Base-by-base conservation (phyloP, 1,140 invertebrate species). In the Hylaeus volcanicus region DNA sequence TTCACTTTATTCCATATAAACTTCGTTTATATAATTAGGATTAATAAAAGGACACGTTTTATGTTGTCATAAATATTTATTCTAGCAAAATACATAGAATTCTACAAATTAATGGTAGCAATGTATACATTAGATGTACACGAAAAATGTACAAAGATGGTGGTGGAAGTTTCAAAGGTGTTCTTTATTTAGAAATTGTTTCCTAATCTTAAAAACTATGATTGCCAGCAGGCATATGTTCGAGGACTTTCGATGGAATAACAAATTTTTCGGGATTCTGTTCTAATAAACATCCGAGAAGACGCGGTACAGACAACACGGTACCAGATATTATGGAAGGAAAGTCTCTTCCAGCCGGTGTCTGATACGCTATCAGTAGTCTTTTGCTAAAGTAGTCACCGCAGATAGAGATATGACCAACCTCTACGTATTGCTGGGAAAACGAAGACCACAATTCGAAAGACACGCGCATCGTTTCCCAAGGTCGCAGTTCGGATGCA, bases 351-450 rank as follows among this genome's bases (percentile, higher is more conserved):
- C 93, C 88, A 58, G 94, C 94, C 2, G 94, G 87, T 65, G 94
- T 94, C 66, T 90, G 89, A 86, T 95, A 95, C 66, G 91, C 94
- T 69, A 95, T 95, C 82, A 96, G 90, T 41, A 97, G 91, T 71
- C 96, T 93, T 90, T 96, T 96, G 88, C 95, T 96, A 37, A 96
- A 94, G 88, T 95, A 97, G 83, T 95, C 93, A 55, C 94, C 95
- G 88, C 94, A 95, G 12, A 95, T 71, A 2, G 95, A 95, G 63
- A 96, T 73, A 92, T 95, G 92, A 5, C 95, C 96, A 76, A 96
- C 94, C 93, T 96, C 95, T 2, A 96, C 85, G 90, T 96, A 97
- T 41, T 89, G 83, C 64, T 95, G 86, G 39, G 91, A 89, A 86
- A 93, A 93, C 26, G 91, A 89, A 0, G 96, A 96, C 94, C 94